Conservation (phyloP, 2,888 invertebrate genomes). For the Trachelus tabidus region DNA sequence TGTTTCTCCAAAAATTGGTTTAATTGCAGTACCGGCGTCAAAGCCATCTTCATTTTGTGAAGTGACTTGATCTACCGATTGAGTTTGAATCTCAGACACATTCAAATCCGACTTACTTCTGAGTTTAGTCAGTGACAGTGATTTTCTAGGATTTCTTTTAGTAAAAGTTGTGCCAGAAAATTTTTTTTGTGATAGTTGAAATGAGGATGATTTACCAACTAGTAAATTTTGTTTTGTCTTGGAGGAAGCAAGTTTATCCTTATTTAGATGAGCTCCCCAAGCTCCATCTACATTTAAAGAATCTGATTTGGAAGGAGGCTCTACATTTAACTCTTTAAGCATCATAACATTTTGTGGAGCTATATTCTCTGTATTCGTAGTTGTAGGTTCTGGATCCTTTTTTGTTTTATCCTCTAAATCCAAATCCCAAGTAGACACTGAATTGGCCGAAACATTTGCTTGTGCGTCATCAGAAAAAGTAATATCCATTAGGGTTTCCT, state of each 20-base stretch:
- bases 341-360: conserved; percentile 23
- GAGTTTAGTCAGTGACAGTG: conserved; percentile 63
- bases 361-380: conserved; percentile 39
- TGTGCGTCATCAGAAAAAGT: conserved; percentile 58
- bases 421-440: neutral
- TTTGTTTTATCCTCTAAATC: conserved; percentile 41
- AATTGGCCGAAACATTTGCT: conserved; percentile 35
- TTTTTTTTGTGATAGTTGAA: conserved; percentile 74
- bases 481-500: conserved; percentile 75
- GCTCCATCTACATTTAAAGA: conserved; percentile 56
- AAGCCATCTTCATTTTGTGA: conserved; percentile 22
- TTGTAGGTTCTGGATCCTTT: conserved; percentile 23
- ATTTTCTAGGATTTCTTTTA: conserved; percentile 83
- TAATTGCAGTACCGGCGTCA: conserved; percentile 21
- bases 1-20: conserved; percentile 38
- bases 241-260: conserved; percentile 42
- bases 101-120: conserved; percentile 51
- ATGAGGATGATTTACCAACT: conserved; percentile 58
- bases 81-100: conserved; percentile 11
- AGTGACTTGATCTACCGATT: conserved; percentile 10
- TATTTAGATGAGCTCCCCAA: conserved; percentile 69
- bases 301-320: conserved; percentile 7
- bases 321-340: conserved; percentile 5
- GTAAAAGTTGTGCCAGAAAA: conserved; percentile 77
- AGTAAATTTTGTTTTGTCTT: conserved; percentile 33